A percentile compares a stretch with the other conserved stretches of the same genome.
These are phyloP conservation scores for Thymallus thymallus DNA, from an alignment of 2,113 vertebrate genomes.

Conservation along the genomic window DNA sequence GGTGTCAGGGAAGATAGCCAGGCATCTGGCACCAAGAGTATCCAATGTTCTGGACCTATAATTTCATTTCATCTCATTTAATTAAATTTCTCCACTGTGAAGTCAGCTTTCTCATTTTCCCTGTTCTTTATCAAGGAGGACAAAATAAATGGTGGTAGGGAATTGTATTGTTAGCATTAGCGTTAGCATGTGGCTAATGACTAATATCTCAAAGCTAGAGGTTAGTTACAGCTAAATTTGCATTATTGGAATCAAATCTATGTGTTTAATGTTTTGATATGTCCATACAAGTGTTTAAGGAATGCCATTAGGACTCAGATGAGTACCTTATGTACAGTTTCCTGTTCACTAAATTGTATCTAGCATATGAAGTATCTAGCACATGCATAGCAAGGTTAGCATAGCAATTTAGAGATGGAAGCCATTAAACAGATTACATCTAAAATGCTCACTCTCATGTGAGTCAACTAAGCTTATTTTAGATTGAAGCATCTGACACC, in stretches of 20 bases:
- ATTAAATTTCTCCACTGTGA: too few species aligned
- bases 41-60: neutral
- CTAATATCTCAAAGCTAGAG: neutral
- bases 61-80: neutral
- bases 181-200: neutral
- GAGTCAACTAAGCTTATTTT: neutral
- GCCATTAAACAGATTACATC: neutral
- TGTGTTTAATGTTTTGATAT: neutral
- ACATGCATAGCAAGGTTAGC: neutral
- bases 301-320: neutral
- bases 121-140: neutral
- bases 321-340: neutral
- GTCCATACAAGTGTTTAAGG: neutral
- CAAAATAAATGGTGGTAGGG: neutral
- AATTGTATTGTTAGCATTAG: neutral
- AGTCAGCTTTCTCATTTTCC: neutral
- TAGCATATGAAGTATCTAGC: neutral
- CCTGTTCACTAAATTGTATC: too few species aligned
- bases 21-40: slow-evolving; percentile 57
- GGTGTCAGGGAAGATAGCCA: slow-evolving; percentile 52
- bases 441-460: neutral
- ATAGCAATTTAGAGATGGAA: neutral
- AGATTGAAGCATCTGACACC: neutral
- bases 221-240: neutral
- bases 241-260: neutral